A percentile compares a stretch with the other conserved stretches of the same genome.
Evolutionary conservation across 2,888 invertebrate genomes (phyloP).

Genomic region (Arctia plantaginis): DNA sequence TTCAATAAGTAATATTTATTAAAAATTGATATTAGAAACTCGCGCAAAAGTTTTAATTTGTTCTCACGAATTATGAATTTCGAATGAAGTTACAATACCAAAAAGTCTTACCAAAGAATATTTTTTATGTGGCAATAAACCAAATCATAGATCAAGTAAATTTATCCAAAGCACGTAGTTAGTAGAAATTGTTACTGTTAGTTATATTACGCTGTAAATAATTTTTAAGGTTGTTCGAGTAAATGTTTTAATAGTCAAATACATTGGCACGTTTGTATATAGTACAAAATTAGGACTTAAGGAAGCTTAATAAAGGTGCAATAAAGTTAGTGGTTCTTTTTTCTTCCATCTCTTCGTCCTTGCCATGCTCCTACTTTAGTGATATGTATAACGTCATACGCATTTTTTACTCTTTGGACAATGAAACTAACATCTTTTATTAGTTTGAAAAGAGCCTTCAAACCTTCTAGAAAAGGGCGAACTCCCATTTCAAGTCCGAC

Average conservation of each 20-base stretch:
- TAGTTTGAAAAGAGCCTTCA: no score
- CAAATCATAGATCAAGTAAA: slow-evolving; percentile 64
- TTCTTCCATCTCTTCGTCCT: slow-evolving; percentile 5
- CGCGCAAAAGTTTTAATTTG: slow-evolving; percentile 10
- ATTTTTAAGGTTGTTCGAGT: slow-evolving; percentile 64
- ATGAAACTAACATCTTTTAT: no score
- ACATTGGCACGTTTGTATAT: slow-evolving; percentile 79
- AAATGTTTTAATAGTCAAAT: slow-evolving; percentile 68
- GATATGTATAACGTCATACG: no score
- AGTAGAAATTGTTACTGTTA: slow-evolving; percentile 72
- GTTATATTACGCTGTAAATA: slow-evolving; percentile 74
- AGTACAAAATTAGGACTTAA: slow-evolving; percentile 71
- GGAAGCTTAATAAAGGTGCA: slow-evolving; percentile 75
- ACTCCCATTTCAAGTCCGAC: no score
- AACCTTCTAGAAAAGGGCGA: no score
- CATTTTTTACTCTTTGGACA: no score
- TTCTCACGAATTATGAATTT: slow-evolving; percentile 4
- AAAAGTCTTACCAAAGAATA: slow-evolving; percentile 17
- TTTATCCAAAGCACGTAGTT: slow-evolving; percentile 63
- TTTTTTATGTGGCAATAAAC: slow-evolving; percentile 44
- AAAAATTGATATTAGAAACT: background rate
- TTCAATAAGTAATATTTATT: background rate
- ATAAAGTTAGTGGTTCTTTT: slow-evolving; percentile 59
- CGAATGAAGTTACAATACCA: slow-evolving; percentile 4
- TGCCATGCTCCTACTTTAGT: background rate